Percentiles rank a stretch among this genome's conserved stretches.
phyloP scores from a whole-genome alignment of 2,113 vertebrate genomes.

The Mustelus asterias region DNA sequence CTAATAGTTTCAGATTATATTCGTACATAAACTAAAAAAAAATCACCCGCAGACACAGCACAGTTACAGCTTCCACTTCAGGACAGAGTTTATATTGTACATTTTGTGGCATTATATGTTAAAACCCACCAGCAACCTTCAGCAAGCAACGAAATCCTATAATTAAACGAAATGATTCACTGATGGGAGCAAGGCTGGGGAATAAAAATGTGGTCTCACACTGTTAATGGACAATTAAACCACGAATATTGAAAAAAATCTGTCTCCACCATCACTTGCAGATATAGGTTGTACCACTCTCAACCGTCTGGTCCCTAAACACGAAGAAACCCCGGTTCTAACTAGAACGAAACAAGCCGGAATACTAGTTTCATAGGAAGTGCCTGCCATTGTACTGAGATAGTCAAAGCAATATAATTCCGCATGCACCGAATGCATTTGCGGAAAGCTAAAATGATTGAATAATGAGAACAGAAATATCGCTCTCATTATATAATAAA shows the following conservation, averaged over 20 bases:
- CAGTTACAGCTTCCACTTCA: neutral
- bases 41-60: neutral
- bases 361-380: neutral
- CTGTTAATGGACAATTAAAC: neutral
- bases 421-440: neutral
- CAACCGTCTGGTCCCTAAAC: neutral
- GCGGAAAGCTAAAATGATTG: neutral
- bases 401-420: neutral
- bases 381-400: neutral
- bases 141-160: neutral
- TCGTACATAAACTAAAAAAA: neutral
- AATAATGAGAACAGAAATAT: neutral
- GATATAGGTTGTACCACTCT: neutral
- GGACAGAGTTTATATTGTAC: neutral
- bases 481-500: too few relatives aligned
- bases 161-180: neutral
- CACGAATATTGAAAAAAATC: neutral
- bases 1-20: neutral
- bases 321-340: neutral
- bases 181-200: neutral
- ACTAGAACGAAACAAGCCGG: neutral
- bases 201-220: neutral
- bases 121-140: neutral
- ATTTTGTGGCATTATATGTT: too few relatives aligned
- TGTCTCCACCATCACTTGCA: neutral